These are phyloP conservation scores for Ochlodes sylvanus DNA, from an alignment of 2,888 invertebrate species.

Conservation along the genomic window DNA sequence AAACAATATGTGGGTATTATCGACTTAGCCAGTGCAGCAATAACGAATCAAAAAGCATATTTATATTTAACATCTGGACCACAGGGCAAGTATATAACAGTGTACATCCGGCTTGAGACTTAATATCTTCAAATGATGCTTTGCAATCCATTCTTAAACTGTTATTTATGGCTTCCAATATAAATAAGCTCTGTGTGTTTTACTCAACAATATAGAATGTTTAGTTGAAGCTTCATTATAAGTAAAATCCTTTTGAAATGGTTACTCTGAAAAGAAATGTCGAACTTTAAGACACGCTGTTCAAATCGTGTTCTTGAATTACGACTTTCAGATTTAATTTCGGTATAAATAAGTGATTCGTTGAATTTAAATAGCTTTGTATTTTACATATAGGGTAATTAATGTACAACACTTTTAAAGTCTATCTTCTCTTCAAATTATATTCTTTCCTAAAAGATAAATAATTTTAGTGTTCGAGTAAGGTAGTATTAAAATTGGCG, in stretches of 20 bases:
- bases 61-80: too few species aligned
- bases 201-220: too few species aligned
- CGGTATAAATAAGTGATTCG: constrained; percentile 19
- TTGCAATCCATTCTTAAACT: too few species aligned
- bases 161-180: too few species aligned
- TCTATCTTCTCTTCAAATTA: constrained; percentile 27
- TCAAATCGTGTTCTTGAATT: background rate
- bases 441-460: constrained; percentile 10
- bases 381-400: constrained; percentile 26
- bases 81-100: too few species aligned
- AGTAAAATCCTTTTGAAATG: background rate
- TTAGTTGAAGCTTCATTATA: too few species aligned
- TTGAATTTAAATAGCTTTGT: constrained; percentile 32
- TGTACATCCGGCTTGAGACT: too few species aligned
- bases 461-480: constrained; percentile 10
- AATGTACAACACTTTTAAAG: constrained; percentile 24
- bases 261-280: background rate
- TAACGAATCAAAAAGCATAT: too few species aligned
- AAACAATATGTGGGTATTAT: too few species aligned
- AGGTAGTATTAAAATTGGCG: constrained; percentile 12
- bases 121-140: too few species aligned
- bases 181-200: too few species aligned
- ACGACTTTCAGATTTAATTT: background rate
- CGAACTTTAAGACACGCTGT: background rate
- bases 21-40: too few species aligned